Conservation (phyloP, 2,113 vertebrate genomes). For the Gavia stellata region DNA sequence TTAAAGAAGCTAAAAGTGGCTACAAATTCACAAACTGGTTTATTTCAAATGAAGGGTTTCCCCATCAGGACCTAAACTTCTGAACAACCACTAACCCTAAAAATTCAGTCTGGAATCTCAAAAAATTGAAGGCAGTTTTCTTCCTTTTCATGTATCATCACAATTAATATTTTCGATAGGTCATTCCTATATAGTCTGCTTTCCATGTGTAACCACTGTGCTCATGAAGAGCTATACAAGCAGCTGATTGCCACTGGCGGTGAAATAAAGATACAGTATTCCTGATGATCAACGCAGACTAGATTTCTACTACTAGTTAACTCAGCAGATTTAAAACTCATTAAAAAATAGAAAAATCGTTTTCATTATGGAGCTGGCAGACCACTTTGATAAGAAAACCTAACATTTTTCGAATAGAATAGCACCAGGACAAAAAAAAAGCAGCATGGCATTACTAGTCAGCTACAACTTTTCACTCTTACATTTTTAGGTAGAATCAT, state of each 20-base stretch:
- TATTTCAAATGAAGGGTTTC: neutral
- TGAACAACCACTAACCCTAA: neutral
- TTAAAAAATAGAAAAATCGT: neutral
- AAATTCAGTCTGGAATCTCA: neutral
- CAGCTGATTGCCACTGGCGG: neutral
- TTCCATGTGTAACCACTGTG: neutral
- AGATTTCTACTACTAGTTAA: neutral
- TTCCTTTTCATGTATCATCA: neutral
- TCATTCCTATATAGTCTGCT: neutral
- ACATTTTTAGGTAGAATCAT: too few relatives aligned
- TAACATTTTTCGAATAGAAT: neutral
- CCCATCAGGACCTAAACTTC: neutral
- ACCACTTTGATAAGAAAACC: neutral
- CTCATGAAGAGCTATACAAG: neutral
- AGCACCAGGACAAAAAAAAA: neutral
- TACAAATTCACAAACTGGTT: neutral
- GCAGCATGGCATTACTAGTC: neutral
- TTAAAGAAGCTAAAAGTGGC: neutral
- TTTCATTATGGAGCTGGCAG: neutral
- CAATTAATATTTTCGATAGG: neutral
- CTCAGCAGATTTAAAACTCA: neutral
- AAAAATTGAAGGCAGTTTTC: neutral
- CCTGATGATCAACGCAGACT: neutral
- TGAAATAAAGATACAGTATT: neutral
- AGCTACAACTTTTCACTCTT: neutral